Evolutionary conservation across 2,797 vertebrate genomes (phyloP), one percentile per base, ranked within the genome.

Genomic region (Chelonia mydas): DNA sequence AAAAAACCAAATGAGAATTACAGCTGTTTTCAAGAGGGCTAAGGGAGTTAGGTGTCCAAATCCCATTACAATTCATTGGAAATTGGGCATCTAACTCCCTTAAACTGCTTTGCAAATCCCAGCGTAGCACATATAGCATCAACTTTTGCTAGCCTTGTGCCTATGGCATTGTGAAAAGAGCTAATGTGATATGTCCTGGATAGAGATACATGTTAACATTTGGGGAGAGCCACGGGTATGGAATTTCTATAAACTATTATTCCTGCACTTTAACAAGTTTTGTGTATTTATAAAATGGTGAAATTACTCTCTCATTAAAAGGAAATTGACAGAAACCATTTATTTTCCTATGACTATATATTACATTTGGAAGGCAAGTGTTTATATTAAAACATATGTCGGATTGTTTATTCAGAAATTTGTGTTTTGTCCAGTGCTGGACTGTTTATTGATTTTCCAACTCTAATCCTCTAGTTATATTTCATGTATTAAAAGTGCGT

Each of bases 351-450:
- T 96, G 97, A 96, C 94, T 94, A 82, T 97, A 95, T 95, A 93
- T 96, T 96, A 94, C 96, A 94, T 96, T 97, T 97, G 95, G 93
- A 97, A 97, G 95, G 96, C 96, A 91, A 95, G 92, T 98, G 96
- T 98, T 98, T 98, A 97, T 94, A 80, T 88, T 89, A 93, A 97
- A 95, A 95, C 98, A 97, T 97, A 95, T 97, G 97, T 98, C 97
- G 95, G 92, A 95, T 93, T 93, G 94, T 95, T 96, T 95, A 96
- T 94, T 97, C 89, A 93, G 94, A 98, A 97, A 86, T 59, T 91
- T 89, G 91, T 93, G 95, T 92, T 95, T 97, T 94, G 91, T 96
- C 96, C 96, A 92, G 95, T 96, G 96, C 94, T 94, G 94, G 97
- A 96, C 92, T 97, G 96, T 94, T 94, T 65, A 94, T 96, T 96